Conservation (phyloP, 2,797 vertebrate species). For the Clarias platycephalus region DNA sequence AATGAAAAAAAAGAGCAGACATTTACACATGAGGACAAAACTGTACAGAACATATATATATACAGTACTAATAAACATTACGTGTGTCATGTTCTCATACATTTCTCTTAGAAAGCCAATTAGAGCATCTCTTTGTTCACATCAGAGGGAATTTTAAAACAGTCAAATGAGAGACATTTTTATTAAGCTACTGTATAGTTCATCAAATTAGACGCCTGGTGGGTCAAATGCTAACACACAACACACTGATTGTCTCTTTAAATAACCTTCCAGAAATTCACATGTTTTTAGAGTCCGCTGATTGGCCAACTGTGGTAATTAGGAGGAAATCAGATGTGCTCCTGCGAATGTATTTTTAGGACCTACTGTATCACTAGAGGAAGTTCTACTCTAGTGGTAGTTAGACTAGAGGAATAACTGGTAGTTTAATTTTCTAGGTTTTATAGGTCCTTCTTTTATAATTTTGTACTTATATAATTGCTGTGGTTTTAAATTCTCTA, state of each 20-base stretch:
- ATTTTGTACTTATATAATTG: not conserved
- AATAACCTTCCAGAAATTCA: not conserved
- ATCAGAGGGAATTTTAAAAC: too few relatives aligned
- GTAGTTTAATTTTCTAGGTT: not conserved
- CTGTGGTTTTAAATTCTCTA: not conserved
- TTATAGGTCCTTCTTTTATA: not conserved
- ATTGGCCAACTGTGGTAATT: not conserved
- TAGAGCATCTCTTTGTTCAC: too few relatives aligned
- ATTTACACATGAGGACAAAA: too few relatives aligned
- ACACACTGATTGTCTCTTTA: not conserved
- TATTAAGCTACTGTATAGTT: too few relatives aligned
- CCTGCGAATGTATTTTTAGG: not conserved
- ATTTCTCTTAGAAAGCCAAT: too few relatives aligned
- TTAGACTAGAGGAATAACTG: not conserved
- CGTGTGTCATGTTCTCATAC: too few relatives aligned
- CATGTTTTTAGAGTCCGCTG: not conserved
- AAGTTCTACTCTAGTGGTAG: too few relatives aligned
- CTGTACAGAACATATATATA: too few relatives aligned
- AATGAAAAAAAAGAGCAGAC: too few relatives aligned
- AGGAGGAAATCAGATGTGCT: not conserved
- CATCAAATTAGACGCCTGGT: not conserved
- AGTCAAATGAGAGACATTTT: too few relatives aligned
- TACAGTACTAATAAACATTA: too few relatives aligned
- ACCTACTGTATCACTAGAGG: not conserved
- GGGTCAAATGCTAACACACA: not conserved